Percentiles rank a stretch among this genome's conserved stretches.
Conservation (phyloP, 2,888 invertebrate species). For the Calephelis perditalis region DNA sequence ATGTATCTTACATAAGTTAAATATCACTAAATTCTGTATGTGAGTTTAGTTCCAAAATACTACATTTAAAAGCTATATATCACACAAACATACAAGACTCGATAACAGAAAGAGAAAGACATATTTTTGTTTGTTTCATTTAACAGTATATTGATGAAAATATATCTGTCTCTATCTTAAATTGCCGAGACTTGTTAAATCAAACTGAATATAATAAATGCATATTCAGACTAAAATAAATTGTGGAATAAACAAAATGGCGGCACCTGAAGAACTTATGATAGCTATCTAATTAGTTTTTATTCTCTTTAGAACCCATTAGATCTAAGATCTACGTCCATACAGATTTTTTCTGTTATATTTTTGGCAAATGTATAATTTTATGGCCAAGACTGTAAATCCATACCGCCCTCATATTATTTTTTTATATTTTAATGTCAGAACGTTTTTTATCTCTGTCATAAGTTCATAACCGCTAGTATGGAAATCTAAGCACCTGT, state of each 20-base stretch:
- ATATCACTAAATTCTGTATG: constrained; percentile 54
- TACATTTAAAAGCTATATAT: constrained; percentile 18
- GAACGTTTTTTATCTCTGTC: no score
- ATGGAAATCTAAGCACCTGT: constrained; percentile 22
- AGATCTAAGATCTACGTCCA: no score
- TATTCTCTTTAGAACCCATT: background rate
- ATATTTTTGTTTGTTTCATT: background rate
- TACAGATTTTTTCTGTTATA: no score
- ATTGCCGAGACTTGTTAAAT: constrained; percentile 11
- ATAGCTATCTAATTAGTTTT: background rate
- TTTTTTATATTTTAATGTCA: no score
- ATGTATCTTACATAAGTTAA: constrained; percentile 51
- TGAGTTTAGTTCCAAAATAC: constrained; percentile 10
- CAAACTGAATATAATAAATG: constrained; percentile 37
- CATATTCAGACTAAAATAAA: constrained; percentile 40
- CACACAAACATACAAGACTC: constrained; percentile 21
- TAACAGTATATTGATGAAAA: background rate
- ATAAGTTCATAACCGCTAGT: background rate
- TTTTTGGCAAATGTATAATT: no score
- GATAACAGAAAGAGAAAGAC: constrained; percentile 7
- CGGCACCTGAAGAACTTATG: constrained; percentile 22
- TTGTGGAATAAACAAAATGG: constrained; percentile 17
- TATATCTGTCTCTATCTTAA: background rate
- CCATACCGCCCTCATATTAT: no score
- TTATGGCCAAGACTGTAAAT: no score